Evolutionary conservation across 2,888 invertebrate genomes (phyloP).

Genomic region (Lycophotia porphyrea): DNA sequence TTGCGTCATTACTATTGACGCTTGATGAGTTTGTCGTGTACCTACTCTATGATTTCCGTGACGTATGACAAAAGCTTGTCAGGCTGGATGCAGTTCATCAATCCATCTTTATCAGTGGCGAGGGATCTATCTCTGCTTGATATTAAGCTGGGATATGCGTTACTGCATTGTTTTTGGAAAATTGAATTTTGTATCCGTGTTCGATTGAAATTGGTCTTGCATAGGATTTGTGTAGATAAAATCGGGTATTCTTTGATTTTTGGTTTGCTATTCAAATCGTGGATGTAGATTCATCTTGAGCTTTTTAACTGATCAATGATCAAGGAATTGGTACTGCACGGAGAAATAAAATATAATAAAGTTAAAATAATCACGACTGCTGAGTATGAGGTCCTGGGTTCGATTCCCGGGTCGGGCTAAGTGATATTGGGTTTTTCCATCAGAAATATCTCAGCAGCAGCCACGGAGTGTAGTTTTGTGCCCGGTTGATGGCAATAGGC

Average conservation of each 20-base stretch:
- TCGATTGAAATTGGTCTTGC: constrained; percentile 27
- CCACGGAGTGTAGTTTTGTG: no score
- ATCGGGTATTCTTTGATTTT: neutral
- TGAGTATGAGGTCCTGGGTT: no score
- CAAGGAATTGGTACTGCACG: neutral
- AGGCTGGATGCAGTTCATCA: constrained; percentile 37
- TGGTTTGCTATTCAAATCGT: neutral
- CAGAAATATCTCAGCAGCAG: no score
- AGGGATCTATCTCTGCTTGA: constrained; percentile 19
- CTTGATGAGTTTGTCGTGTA: constrained; percentile 48
- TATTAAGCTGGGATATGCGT: constrained; percentile 23
- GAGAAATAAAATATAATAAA: neutral
- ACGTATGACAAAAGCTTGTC: constrained; percentile 53
- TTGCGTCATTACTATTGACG: constrained; percentile 81
- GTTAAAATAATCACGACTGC: neutral
- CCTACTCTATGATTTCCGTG: constrained; percentile 31
- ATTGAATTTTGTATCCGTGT: constrained; percentile 18
- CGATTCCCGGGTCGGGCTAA: no score
- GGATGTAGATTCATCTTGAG: neutral
- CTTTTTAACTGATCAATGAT: neutral
- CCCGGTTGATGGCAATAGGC: no score
- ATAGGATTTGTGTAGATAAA: constrained; percentile 20
- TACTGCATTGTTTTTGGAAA: constrained; percentile 28
- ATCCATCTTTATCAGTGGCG: constrained; percentile 52
- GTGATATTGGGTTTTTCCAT: no score